Evolutionary conservation across 92 coral and sea anemone genomes (phyloP), one percentile per base, ranked within the genome.

Genomic region (Parazoanthus swiftii): DNA sequence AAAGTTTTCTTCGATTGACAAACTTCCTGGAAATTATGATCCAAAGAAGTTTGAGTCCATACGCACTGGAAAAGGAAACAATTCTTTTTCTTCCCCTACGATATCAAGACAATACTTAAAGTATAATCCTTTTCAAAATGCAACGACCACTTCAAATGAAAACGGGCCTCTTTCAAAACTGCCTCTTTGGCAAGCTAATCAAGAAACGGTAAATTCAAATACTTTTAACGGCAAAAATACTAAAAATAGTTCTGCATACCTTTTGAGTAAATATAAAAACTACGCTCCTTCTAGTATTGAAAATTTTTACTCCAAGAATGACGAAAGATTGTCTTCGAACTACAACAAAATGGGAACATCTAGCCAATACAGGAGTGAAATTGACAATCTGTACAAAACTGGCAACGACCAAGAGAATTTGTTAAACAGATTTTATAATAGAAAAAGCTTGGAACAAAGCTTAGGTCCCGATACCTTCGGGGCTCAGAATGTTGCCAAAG

Each of bases 1-100:
- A 54, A 84, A 84, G 43, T 71, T 71, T 84, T 70, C 87, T 84
- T 71, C 87, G 42, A 84, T 71, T 26, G 87, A 84, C 51, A 54
- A 72, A 26, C n/a, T 44, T 48, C 77, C 66, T 13, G 36, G 38
- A 66, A 66, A 14, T 58, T 36, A 36, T 36, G 29, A 70, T 43
- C 66, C 68, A 15, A 50, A 25, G 5, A 20, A 14, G 6, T 71
- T 72, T 35, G 16, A 84, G 13, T 71, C 79, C 8, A 66, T 29
- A 25, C 50, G 16, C 23, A 72, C 67, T 18, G 43, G 36, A 29
- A 84, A 48, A 73, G 68, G 16, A 46, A 39, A 9, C 36, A 36
- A 14, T 11, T 3, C 66, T 6, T 16, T 38, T 16, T 6, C 15
- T n/a, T 73, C 87, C 44, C 25, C 44, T 46, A 11, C 20, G 15